These are phyloP conservation scores for Otis tarda DNA, from an alignment of 2,113 vertebrate species.

Conservation along the genomic window DNA sequence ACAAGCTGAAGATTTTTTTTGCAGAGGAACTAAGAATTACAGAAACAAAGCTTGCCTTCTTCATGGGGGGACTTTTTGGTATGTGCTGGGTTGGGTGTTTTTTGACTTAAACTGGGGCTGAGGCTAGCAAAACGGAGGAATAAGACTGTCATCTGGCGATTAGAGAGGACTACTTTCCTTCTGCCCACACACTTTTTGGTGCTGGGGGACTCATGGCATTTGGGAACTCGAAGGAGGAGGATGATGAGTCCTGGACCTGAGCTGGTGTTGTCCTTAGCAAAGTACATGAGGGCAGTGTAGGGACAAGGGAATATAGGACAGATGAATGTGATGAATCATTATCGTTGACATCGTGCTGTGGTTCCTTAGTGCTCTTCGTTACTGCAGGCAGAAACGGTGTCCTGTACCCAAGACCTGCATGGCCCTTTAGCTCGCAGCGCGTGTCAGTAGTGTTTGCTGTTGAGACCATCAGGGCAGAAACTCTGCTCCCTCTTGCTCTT, in stretches of 20 bases:
- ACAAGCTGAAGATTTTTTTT: neutral
- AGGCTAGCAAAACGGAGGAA: neutral
- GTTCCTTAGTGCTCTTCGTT: neutral
- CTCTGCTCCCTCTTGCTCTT: neutral
- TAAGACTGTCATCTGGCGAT: neutral
- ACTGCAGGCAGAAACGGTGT: neutral
- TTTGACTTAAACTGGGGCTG: neutral
- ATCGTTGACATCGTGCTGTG: neutral
- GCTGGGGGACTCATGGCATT: neutral
- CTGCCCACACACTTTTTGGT: neutral
- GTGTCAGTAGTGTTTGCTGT: neutral
- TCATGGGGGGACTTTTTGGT: neutral
- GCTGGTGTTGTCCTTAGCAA: neutral
- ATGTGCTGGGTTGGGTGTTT: fast-evolving
- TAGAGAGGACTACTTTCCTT: neutral
- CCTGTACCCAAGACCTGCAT: neutral
- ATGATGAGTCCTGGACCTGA: neutral
- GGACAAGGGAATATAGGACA: neutral
- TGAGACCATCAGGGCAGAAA: neutral
- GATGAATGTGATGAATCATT: neutral
- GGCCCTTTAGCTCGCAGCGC: neutral
- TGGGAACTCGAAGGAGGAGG: neutral
- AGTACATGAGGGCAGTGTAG: neutral
- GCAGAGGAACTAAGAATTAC: neutral
- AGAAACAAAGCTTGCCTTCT: neutral